Evolutionary conservation across 2,888 invertebrate species (phyloP).

Genomic region (Apamea epomidion): DNA sequence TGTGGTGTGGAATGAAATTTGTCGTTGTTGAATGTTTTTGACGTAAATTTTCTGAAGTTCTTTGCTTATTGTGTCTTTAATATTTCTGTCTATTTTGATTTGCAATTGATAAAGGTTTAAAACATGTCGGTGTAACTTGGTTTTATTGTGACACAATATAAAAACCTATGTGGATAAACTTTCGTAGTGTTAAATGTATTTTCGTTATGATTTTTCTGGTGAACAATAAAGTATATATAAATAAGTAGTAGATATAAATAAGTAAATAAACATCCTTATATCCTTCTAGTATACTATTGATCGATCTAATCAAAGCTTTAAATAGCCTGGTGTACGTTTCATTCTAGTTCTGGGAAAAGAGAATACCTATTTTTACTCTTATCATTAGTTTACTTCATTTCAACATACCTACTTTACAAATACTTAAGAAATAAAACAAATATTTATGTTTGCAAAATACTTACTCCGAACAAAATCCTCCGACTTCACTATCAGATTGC

Average conservation of each 20-base stretch:
- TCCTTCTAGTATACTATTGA: neutral
- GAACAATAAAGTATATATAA: too few relatives aligned
- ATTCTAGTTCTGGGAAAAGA: neutral
- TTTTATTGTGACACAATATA: neutral
- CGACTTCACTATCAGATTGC: conserved; percentile 48
- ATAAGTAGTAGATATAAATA: too few relatives aligned
- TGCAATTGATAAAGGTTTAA: neutral
- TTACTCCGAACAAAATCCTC: conserved; percentile 31
- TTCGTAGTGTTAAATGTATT: too few relatives aligned
- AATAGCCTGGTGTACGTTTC: neutral
- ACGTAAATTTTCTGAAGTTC: neutral
- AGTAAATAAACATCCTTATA: neutral
- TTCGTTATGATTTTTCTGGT: too few relatives aligned
- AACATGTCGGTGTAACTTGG: neutral
- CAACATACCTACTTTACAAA: neutral
- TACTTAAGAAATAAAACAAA: conserved; percentile 18
- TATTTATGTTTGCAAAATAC: conserved; percentile 42
- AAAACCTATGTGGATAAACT: neutral
- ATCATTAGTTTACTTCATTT: neutral
- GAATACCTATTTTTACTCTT: neutral
- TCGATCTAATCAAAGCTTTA: neutral
- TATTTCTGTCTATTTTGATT: neutral
- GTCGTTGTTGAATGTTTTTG: neutral
- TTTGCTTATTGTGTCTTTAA: neutral
- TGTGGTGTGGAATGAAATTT: neutral